A percentile compares a stretch with the other conserved stretches of the same genome.
These are phyloP conservation scores for Ecdyonurus torrentis DNA, from an alignment of 2,888 invertebrate species.

Conservation along the genomic window DNA sequence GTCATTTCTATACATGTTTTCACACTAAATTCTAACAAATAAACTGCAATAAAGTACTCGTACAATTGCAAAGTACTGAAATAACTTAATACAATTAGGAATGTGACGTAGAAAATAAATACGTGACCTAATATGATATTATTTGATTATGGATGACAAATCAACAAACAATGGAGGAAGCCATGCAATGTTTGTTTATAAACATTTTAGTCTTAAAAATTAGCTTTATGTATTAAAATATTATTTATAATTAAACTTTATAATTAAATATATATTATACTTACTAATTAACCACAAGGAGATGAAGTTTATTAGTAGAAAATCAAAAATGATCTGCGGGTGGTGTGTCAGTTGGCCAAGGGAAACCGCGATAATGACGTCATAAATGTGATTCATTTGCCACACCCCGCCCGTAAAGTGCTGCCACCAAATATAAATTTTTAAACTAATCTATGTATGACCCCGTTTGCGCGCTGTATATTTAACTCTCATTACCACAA, in stretches of 20 bases:
- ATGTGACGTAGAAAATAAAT: neutral
- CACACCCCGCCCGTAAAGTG: neutral
- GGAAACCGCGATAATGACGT: neutral
- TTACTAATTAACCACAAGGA: neutral
- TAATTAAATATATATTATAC: neutral
- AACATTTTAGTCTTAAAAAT: no score
- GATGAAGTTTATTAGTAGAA: neutral
- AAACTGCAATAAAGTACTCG: no score
- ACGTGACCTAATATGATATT: neutral
- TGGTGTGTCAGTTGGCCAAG: constrained; percentile 1
- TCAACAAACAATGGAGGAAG: neutral
- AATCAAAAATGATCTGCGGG: neutral
- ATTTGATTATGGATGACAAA: neutral
- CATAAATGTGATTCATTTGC: neutral
- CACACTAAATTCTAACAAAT: no score
- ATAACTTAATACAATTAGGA: no score
- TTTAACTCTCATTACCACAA: neutral
- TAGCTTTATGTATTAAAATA: no score
- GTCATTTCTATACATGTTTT: neutral
- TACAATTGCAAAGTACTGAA: no score
- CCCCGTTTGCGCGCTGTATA: neutral
- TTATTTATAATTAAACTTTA: neutral
- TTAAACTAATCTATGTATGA: neutral
- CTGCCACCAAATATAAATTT: neutral
- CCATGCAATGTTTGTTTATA: neutral